phyloP scores from a whole-genome alignment of 2,888 invertebrate genomes.

The Gonocerus acuteangulatus region DNA sequence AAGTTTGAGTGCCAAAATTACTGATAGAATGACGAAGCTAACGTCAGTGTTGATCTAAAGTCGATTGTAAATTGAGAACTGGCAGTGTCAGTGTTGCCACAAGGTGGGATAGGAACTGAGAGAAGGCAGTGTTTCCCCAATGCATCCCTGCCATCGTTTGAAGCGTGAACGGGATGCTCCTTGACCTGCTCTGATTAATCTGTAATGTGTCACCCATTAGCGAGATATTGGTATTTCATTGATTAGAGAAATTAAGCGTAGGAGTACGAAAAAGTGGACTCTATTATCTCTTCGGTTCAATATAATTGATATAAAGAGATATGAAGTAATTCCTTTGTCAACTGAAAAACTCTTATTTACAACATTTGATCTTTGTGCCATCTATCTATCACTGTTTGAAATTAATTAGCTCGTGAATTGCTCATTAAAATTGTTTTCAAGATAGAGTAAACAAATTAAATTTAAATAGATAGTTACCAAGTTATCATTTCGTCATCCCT shows the following conservation, averaged over 20 bases:
- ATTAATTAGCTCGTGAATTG: conserved; percentile 1
- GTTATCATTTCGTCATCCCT: too few relatives aligned
- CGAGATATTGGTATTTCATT: conserved; percentile 13
- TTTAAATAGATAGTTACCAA: neutral
- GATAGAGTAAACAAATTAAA: neutral
- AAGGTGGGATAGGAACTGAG: too few relatives aligned
- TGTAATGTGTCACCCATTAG: conserved; percentile 16
- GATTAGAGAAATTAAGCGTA: conserved; percentile 24
- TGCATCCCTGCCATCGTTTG: conserved; percentile 17
- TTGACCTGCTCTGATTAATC: conserved; percentile 24
- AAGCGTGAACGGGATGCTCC: conserved; percentile 5
- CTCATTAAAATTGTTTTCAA: conserved; percentile 12
- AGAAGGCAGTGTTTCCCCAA: neutral
- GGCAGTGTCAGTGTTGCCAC: too few relatives aligned
- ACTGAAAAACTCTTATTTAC: conserved; percentile 5
- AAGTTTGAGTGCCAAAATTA: too few relatives aligned
- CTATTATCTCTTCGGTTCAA: conserved; percentile 15
- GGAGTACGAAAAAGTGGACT: neutral
- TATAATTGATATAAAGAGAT: conserved; percentile 18
- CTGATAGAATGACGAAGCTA: too few relatives aligned
- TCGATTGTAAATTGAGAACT: too few relatives aligned
- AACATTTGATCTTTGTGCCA: conserved; percentile 17
- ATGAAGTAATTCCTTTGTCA: conserved; percentile 17
- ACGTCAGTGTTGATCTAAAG: too few relatives aligned
- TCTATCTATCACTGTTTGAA: neutral